Evolutionary conservation across 2,113 vertebrate genomes (phyloP).

Genomic region (Dasyprocta punctata): DNA sequence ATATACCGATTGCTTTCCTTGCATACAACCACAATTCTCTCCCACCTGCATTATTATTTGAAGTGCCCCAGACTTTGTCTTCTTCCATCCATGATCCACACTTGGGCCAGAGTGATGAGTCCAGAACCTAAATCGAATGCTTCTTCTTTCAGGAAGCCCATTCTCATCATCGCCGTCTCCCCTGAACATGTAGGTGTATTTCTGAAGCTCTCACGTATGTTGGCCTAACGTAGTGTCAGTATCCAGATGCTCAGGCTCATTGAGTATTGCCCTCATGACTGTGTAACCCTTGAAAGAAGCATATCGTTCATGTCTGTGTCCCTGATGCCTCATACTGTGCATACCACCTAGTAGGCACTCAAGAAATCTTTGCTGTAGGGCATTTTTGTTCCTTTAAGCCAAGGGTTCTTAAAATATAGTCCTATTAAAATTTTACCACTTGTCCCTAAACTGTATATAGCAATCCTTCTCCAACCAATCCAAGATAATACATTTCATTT

Average conservation of each 20-base stretch:
- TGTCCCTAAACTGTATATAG: background rate
- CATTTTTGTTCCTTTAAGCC: background rate
- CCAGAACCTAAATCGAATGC: conserved; percentile 10
- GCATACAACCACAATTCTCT: background rate
- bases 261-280: background rate
- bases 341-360: background rate
- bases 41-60: background rate
- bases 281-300: background rate
- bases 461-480: background rate
- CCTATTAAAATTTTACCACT: background rate
- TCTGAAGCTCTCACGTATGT: background rate
- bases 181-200: background rate
- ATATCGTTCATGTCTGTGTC: background rate
- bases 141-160: background rate
- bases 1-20: background rate
- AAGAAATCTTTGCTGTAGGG: background rate
- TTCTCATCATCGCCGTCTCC: background rate
- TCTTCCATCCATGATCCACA: background rate
- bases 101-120: background rate
- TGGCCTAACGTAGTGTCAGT: background rate
- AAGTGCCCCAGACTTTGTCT: background rate
- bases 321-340: background rate
- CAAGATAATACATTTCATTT: background rate
- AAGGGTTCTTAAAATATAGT: background rate
- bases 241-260: background rate